Base-by-base conservation (phyloP, 1,140 invertebrate genomes). In the Orchesella cincta region DNA sequence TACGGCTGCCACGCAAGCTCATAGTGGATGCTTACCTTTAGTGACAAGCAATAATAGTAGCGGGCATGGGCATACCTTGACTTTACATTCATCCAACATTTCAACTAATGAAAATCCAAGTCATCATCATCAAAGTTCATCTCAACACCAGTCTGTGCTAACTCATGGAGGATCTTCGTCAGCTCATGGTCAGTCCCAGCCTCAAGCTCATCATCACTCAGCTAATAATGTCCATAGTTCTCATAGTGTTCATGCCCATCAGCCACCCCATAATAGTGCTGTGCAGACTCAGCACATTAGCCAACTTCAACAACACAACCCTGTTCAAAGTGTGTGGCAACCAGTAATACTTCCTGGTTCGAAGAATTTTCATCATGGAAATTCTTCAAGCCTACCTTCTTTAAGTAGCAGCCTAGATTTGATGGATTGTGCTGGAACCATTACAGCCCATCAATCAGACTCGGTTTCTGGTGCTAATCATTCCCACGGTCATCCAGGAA, bases 351-450 rank as follows among this genome's bases (percentile, higher is more conserved):
- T 67, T 29, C 62, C 62, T 5, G 23, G 12, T 31, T 67, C 62
- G 5, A 67, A 67, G 33, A 67, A 26, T 26, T 57, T 18, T 23
- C 54, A 57, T 23, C 12, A 57, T 46, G 8, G 16, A 8, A 67
- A 29, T n/a, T 5, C 31, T 12, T 67, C 62, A 18, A 26, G 3
- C 26, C 29, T 8, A 8, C 23, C 33, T 3, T 29, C 62, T 31
- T 31, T 29, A 2, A 31, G 29, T 12, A 67, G 76, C 57, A 75
- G 74, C 1, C 35, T 78, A 14, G 80, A 81, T 34, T 35, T 81
- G 26, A 46, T 81, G 20, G 80, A 81, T 33, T 78, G 80, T 79
- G 77, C 79, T 31, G 62, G 62, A 33, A 67, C 26, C n/a, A 23
- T 67, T 31, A 12, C 12, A 18, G 29, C 62, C 52, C 8, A 3